Conservation (phyloP, 2,797 vertebrate species). For the Lacerta agilis region DNA sequence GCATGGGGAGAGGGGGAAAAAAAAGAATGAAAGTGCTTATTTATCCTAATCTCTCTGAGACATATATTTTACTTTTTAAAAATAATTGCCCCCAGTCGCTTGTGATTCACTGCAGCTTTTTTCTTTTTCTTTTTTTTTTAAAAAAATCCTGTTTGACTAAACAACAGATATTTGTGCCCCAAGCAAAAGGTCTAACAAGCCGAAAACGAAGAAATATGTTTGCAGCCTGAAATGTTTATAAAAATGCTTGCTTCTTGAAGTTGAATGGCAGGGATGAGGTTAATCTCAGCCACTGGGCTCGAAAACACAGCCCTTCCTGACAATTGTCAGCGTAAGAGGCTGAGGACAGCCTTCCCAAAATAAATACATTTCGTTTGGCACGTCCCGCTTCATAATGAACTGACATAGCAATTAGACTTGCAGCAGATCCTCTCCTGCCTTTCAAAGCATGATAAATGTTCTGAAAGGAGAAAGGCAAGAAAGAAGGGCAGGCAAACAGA, state of each 20-base stretch:
- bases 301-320: conserved; percentile 34
- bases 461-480: conserved; percentile 26
- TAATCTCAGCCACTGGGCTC: conserved; percentile 25
- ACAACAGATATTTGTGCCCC: conserved; percentile 2
- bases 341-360: conserved; percentile 42
- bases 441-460: conserved; percentile 30
- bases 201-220: conserved; percentile 43
- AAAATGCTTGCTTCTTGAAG: conserved; percentile 32
- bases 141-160: conserved; percentile 42
- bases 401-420: conserved; percentile 25
- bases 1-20: background rate
- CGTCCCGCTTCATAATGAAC: conserved; percentile 25
- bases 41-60: conserved; percentile 70
- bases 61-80: conserved; percentile 49
- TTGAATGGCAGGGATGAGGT: background rate
- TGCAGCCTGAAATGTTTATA: conserved; percentile 20
- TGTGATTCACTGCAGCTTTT: conserved; percentile 30
- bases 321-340: conserved; percentile 19
- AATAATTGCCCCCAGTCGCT: conserved; percentile 46
- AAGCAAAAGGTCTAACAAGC: conserved; percentile 48
- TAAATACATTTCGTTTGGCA: conserved; percentile 39
- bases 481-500: conserved; percentile 11
- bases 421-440: conserved; percentile 22
- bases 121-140: too few relatives aligned
- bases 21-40: conserved; percentile 54